Conservation (phyloP, 2,888 invertebrate species). For the Scotopteryx bipunctaria region DNA sequence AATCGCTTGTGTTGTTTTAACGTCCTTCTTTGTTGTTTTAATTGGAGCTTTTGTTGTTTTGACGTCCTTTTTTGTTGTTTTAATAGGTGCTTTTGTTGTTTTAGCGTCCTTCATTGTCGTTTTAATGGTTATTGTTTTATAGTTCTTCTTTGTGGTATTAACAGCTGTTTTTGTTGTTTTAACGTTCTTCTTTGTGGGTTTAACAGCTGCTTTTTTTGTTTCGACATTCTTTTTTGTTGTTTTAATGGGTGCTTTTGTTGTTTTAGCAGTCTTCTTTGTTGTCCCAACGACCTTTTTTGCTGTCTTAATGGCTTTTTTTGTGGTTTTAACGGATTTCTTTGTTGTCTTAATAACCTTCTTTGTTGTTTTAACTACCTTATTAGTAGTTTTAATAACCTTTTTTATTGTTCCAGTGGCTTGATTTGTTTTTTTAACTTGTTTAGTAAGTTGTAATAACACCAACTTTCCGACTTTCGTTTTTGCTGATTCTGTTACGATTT, state of each 20-base stretch:
- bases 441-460: neutral
- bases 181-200: neutral
- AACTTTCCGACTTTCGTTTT: too few relatives aligned
- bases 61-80: neutral
- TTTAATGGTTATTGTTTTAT: too few relatives aligned
- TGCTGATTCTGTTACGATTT: too few relatives aligned
- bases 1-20: neutral
- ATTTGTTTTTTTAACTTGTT: neutral
- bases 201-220: neutral
- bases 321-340: neutral
- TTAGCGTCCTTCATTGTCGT: neutral
- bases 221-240: neutral
- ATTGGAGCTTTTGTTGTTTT: neutral
- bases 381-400: neutral
- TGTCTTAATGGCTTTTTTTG: neutral
- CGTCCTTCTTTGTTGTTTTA: neutral
- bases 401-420: neutral
- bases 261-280: neutral
- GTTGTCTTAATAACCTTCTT: neutral
- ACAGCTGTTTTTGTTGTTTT: neutral
- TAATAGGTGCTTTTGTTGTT: neutral
- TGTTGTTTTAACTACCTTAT: neutral
- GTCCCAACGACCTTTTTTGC: neutral
- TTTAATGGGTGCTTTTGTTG: neutral
- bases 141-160: neutral